phyloP scores from a whole-genome alignment of 2,113 vertebrate species.

The Dasyornis broadbenti region DNA sequence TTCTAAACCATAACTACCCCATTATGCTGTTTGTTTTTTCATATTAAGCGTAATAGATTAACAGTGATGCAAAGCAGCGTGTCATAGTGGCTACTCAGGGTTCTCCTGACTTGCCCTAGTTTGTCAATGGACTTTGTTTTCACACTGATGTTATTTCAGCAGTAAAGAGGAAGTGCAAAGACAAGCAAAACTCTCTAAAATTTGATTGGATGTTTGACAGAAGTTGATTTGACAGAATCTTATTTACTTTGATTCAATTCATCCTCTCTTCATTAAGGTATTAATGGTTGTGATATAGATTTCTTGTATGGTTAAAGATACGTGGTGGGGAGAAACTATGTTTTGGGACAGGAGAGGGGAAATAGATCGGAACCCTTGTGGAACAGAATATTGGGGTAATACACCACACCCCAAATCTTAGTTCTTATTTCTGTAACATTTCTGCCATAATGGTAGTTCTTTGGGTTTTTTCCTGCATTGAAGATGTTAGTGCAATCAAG shows the following conservation, averaged over 20 bases:
- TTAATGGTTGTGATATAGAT: background rate
- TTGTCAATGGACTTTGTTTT: background rate
- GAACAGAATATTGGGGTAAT: background rate
- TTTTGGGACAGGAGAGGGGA: background rate
- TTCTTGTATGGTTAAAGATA: background rate
- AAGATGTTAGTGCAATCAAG: background rate
- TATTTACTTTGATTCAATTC: background rate
- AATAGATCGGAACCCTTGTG: background rate
- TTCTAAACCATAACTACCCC: background rate
- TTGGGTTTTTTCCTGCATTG: background rate
- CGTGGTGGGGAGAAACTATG: background rate
- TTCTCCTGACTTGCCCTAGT: background rate
- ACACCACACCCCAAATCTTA: background rate
- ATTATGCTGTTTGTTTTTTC: background rate
- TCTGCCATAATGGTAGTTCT: background rate
- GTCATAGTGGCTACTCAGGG: background rate
- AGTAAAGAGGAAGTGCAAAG: background rate
- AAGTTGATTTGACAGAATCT: background rate
- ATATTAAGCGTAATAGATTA: background rate
- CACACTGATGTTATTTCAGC: background rate
- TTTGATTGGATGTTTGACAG: background rate
- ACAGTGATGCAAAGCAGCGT: background rate
- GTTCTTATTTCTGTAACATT: background rate
- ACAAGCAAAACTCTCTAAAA: background rate
- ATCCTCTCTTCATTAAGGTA: background rate